Evolutionary conservation across 2,888 invertebrate genomes (phyloP), one percentile per base, ranked within the genome.

Genomic region (Volucella bombylans): DNA sequence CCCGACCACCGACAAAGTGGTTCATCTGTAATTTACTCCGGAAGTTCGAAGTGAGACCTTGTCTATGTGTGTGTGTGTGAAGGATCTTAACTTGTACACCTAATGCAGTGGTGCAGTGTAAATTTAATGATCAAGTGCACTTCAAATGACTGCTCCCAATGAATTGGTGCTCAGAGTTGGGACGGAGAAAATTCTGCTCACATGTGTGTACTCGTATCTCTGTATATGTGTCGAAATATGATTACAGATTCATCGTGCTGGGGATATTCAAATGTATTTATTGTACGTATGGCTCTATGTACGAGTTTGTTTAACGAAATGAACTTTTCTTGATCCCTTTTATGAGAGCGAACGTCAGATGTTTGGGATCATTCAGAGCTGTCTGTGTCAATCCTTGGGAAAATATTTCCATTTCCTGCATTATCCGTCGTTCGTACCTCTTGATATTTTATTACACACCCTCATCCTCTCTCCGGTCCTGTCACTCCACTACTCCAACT

Each of bases 61-160:
- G 31, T 31, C 31, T 6, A 31, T 31, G 31, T 31, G 31, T 31
- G 6, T 31, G 31, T 4, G 0, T 31, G 31, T 6, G 31, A 31
- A 31, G 31, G 31, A 31, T 31, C 31, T 31, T 31, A 6, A 31
- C 31, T 31, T 6, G 31, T 4, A 31, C 31, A 31, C 31, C 31
- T n/a, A 4, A n/a, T 47, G 3, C 1, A 15, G 15, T 8, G 12
- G 15, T 41, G 31, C 23, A 49, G 49, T 57, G 31, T 10, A 50
- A 71, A 31, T 61, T 71, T 59, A 43, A 61, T 71, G 59, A 15
- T 61, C 50, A 59, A 41, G 49, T 71, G 59, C 71, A 61, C 59
- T 71, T 59, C 41, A 41, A 50, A 49, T 14, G 8, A 71, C 55
- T 55, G 0, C n/a, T 9, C 1, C 4, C 11, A 18, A 18, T 4